A percentile compares a stretch with the other conserved stretches of the same genome.
These are phyloP conservation scores for Horisme vitalbata DNA, from an alignment of 2,888 invertebrate species.

Conservation along the genomic window DNA sequence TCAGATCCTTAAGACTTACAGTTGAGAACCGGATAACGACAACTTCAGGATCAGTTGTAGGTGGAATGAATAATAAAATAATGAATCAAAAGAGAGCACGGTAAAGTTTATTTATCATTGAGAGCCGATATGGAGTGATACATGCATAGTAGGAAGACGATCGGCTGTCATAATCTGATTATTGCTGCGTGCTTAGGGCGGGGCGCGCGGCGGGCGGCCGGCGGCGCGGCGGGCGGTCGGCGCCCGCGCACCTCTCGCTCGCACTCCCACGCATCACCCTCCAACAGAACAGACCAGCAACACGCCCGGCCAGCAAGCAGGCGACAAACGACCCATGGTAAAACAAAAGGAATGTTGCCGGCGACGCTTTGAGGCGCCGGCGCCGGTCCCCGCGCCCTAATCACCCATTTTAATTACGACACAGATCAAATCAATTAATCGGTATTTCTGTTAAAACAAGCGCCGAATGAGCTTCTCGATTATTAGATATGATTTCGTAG, in stretches of 20 bases:
- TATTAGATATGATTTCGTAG: constrained; percentile 59
- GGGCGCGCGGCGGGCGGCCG: constrained; percentile 74
- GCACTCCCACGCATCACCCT: constrained; percentile 34
- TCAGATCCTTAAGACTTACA: no score
- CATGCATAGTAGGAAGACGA: constrained; percentile 50
- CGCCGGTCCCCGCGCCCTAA: constrained; percentile 79
- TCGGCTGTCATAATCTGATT: constrained; percentile 81
- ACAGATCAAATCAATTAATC: constrained; percentile 83
- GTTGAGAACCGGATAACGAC: no score
- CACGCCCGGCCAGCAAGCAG: constrained; percentile 62
- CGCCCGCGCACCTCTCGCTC: constrained; percentile 72
- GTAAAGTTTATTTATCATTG: constrained; percentile 21
- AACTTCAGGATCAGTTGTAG: no score
- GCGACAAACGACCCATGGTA: constrained; percentile 82
- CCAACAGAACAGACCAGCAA: constrained; percentile 43
- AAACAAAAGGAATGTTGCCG: constrained; percentile 83
- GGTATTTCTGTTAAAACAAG: constrained; percentile 81
- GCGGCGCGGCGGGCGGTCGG: constrained; percentile 79
- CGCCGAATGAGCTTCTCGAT: constrained; percentile 66
- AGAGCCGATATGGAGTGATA: constrained; percentile 11
- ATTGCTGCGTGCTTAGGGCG: constrained; percentile 72
- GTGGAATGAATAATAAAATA: no score
- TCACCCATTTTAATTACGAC: constrained; percentile 83
- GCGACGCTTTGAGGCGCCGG: constrained; percentile 82
- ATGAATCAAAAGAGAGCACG: background rate